Evolutionary conservation across 2,888 invertebrate genomes (phyloP).

Genomic region (Erebia epiphron): DNA sequence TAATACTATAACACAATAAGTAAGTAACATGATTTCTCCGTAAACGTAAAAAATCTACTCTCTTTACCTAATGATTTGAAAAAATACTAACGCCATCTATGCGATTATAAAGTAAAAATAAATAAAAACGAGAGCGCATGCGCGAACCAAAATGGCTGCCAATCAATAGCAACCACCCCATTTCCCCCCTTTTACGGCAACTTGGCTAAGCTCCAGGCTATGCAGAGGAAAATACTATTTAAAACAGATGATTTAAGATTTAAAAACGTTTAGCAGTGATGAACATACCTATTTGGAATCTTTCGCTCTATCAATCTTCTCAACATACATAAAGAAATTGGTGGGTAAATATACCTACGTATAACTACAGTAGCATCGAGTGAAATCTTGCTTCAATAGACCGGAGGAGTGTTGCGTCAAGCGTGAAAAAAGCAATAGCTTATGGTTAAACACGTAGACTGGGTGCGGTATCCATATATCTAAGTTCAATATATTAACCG

Average conservation of each 20-base stretch:
- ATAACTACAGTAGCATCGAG: not conserved
- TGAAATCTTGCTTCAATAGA: too few relatives aligned
- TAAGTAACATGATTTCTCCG: too few relatives aligned
- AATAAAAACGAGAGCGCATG: constrained; percentile 56
- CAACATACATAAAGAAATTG: not conserved
- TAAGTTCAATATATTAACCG: too few relatives aligned
- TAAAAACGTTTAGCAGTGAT: constrained; percentile 24
- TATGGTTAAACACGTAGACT: too few relatives aligned
- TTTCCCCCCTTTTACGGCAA: constrained; percentile 54
- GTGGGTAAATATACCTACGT: not conserved
- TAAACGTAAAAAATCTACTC: too few relatives aligned
- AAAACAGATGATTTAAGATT: constrained; percentile 43
- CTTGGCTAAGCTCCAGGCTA: constrained; percentile 44
- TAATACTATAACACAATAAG: not conserved
- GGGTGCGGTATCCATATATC: too few relatives aligned
- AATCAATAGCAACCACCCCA: constrained; percentile 76
- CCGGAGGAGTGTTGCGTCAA: too few relatives aligned
- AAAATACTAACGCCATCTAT: constrained; percentile 69
- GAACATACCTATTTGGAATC: constrained; percentile 47
- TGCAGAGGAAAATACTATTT: constrained; percentile 50
- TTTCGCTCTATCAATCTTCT: constrained; percentile 49
- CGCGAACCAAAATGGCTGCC: constrained; percentile 73
- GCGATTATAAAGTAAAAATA: constrained; percentile 47
- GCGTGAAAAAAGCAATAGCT: too few relatives aligned
- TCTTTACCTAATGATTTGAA: constrained; percentile 31